Evolutionary conservation across 2,888 invertebrate species (phyloP).

Genomic region (Drosophila aldrichi): DNA sequence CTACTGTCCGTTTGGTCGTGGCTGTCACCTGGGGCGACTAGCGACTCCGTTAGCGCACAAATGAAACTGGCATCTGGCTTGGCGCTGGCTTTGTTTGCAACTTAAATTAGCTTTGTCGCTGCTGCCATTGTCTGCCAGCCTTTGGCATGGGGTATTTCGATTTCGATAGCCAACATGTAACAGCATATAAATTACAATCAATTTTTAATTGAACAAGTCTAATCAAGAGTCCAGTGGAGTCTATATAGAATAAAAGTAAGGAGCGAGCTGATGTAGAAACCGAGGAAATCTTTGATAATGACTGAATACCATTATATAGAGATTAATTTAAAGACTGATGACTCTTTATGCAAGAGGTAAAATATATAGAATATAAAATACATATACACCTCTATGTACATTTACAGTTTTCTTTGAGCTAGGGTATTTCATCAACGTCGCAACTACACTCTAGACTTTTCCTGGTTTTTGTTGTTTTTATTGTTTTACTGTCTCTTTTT

Average conservation of each 20-base stretch:
- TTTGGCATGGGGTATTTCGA: conserved; percentile 4
- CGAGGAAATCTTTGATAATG: too few species aligned
- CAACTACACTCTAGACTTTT: not conserved
- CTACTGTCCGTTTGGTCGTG: conserved; percentile 26
- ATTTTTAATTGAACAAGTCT: too few species aligned
- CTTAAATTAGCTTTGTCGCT: conserved; percentile 69
- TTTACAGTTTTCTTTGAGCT: too few species aligned
- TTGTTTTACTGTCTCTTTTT: conserved; percentile 66
- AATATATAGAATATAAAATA: too few species aligned
- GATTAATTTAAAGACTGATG: too few species aligned
- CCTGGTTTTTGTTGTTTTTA: conserved; percentile 43
- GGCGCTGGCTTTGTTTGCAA: conserved; percentile 62
- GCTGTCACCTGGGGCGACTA: conserved; percentile 27
- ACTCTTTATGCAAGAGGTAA: too few species aligned
- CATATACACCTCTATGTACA: too few species aligned
- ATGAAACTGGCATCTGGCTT: conserved; percentile 56
- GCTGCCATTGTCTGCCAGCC: conserved; percentile 37
- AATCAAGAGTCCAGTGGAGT: too few species aligned
- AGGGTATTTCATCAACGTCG: not conserved
- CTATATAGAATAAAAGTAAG: too few species aligned
- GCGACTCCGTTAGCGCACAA: conserved; percentile 48
- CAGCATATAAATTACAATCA: not conserved
- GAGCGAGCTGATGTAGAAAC: too few species aligned
- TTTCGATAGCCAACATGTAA: not conserved
- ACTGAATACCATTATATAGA: too few species aligned